A percentile compares a stretch with the other conserved stretches of the same genome.
phyloP scores from a whole-genome alignment of 2,113 vertebrate species.

The Muscicapa adusta region DNA sequence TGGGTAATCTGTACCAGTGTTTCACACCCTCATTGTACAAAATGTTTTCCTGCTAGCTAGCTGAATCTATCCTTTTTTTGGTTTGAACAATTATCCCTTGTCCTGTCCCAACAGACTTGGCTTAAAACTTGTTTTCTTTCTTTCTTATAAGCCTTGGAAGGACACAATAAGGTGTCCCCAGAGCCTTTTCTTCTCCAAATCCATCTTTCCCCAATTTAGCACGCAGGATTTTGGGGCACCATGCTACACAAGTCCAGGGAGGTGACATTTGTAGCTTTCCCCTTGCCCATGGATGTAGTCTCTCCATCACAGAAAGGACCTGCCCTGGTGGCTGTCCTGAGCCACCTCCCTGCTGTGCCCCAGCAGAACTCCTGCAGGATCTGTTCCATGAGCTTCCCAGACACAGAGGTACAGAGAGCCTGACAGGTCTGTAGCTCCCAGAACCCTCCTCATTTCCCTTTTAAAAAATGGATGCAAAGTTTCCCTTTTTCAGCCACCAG shows the following conservation, averaged over 20 bases:
- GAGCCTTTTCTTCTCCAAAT: neutral
- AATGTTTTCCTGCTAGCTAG: neutral
- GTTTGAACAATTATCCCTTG: neutral
- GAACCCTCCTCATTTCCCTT: neutral
- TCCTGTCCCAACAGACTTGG: neutral
- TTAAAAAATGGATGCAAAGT: neutral
- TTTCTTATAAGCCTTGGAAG: neutral
- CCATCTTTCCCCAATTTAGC: neutral
- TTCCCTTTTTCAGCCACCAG: neutral
- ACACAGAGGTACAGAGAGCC: neutral
- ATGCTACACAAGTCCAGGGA: rapidly evolving
- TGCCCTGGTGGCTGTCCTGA: neutral
- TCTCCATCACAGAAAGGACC: neutral
- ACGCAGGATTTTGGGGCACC: neutral
- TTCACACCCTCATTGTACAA: neutral
- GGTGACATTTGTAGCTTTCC: neutral
- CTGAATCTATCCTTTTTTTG: neutral
- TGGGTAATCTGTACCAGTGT: neutral
- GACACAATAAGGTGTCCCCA: neutral
- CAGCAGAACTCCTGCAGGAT: neutral
- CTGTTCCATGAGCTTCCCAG: neutral
- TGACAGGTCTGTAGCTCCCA: rapidly evolving
- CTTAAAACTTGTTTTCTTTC: neutral
- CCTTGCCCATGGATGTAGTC: neutral
- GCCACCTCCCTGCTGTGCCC: neutral